These are phyloP conservation scores for Sminthurides bifidus DNA, from an alignment of 1,140 invertebrate genomes.

Conservation along the genomic window DNA sequence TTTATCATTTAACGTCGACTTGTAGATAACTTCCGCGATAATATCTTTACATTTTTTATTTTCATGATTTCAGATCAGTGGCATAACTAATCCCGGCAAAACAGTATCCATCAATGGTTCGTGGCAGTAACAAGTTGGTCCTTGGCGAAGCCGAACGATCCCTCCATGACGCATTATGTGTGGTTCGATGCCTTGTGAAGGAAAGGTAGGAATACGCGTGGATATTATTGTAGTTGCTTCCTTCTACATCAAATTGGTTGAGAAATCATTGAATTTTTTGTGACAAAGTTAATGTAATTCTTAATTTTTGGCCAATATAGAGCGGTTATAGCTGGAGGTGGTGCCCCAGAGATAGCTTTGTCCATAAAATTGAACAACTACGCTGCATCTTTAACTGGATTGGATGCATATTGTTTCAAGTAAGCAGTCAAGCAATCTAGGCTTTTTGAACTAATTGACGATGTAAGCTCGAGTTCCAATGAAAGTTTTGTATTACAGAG, in stretches of 20 bases:
- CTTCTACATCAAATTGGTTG: too few species aligned
- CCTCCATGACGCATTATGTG: slow-evolving; percentile 95
- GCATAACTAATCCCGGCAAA: slow-evolving; percentile 72
- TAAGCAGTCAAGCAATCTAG: slow-evolving; percentile 12
- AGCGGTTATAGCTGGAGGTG: slow-evolving; percentile 85
- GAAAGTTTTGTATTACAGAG: slow-evolving; percentile 41
- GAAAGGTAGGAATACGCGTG: slow-evolving; percentile 45
- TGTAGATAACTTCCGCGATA: too few species aligned
- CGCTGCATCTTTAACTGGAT: slow-evolving; percentile 71
- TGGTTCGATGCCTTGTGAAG: slow-evolving; percentile 92
- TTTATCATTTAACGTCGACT: too few species aligned
- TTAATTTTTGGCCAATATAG: slow-evolving; percentile 35
- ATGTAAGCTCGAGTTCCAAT: background rate
- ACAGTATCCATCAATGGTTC: slow-evolving; percentile 87
- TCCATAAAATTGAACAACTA: slow-evolving; percentile 69
- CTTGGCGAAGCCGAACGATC: slow-evolving; percentile 90
- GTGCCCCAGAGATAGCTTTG: slow-evolving; percentile 92
- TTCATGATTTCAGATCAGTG: slow-evolving; percentile 54
- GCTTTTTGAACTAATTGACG: background rate
- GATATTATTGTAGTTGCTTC: background rate
- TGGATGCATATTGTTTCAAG: slow-evolving; percentile 83
- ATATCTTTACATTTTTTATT: background rate
- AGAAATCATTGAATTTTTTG: too few species aligned
- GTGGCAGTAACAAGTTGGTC: slow-evolving; percentile 95
- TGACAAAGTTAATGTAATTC: background rate